A percentile compares a stretch with the other conserved stretches of the same genome.
Evolutionary conservation across 2,113 vertebrate species (phyloP).

Genomic region (Daphoenositta chrysoptera): DNA sequence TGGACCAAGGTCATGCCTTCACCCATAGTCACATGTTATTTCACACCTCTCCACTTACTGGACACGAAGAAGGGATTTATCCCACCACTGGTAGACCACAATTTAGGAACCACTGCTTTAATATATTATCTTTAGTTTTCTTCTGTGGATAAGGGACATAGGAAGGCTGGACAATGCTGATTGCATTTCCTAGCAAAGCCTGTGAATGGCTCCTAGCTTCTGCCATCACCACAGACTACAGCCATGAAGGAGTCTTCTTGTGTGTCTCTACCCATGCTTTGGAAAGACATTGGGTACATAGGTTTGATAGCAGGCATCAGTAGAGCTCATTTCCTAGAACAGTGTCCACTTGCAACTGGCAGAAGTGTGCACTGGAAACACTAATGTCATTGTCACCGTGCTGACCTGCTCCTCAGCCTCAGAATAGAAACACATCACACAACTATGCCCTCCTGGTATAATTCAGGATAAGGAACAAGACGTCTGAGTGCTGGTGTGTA

Average conservation of each 20-base stretch:
- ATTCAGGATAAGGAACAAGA: not conserved
- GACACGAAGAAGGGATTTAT: not conserved
- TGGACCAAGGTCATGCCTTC: not conserved
- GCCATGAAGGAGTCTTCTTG: not conserved
- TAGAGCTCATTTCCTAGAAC: not conserved
- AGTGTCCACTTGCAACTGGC: not conserved
- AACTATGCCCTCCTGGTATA: rapidly evolving
- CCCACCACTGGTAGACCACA: not conserved
- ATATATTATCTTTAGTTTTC: not conserved
- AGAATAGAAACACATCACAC: not conserved
- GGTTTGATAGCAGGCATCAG: not conserved
- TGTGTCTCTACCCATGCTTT: not conserved
- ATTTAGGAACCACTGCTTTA: not conserved
- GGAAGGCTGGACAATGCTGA: not conserved
- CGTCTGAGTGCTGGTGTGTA: not conserved
- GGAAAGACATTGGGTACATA: not conserved
- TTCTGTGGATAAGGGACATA: not conserved
- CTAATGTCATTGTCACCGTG: not conserved
- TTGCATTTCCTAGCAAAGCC: not conserved
- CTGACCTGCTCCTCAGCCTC: not conserved
- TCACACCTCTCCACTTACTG: not conserved
- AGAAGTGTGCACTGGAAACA: not conserved
- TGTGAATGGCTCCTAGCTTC: not conserved
- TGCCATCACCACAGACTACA: not conserved
- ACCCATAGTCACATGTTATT: not conserved